These are phyloP conservation scores for cattle (Bos taurus) DNA, from an alignment of 2,113 vertebrate species.

Conservation along the genomic window DNA sequence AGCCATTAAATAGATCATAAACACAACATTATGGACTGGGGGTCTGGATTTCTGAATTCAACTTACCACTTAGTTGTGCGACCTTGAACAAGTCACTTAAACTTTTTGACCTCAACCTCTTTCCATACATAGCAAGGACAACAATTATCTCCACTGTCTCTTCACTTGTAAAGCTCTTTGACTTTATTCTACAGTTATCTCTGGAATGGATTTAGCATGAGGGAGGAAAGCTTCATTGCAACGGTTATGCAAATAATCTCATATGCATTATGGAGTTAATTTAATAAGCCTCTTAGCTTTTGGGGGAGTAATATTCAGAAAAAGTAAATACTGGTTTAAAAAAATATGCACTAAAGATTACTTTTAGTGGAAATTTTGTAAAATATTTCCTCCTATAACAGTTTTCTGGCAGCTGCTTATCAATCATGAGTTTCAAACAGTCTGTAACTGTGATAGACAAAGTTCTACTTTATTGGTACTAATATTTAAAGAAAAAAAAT, in stretches of 20 bases:
- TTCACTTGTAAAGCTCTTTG: slow-evolving; percentile 25
- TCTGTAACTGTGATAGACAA: neutral
- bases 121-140: slow-evolving; percentile 15
- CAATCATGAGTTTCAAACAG: neutral
- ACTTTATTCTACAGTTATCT: slow-evolving; percentile 53
- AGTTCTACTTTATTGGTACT: neutral
- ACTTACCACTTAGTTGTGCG: neutral
- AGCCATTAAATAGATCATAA: slow-evolving; percentile 48
- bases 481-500: neutral
- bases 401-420: neutral
- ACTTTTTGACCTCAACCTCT: slow-evolving; percentile 39
- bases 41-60: neutral
- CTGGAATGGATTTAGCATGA: slow-evolving; percentile 51
- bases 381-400: neutral
- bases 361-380: slow-evolving; percentile 1
- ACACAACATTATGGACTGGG: neutral
- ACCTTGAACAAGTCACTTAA: slow-evolving; percentile 58
- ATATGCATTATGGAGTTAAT: slow-evolving; percentile 61
- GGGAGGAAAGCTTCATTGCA: slow-evolving; percentile 27
- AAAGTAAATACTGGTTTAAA: slow-evolving; percentile 58
- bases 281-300: slow-evolving; percentile 61
- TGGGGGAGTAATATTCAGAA: neutral
- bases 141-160: neutral
- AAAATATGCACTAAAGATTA: slow-evolving; percentile 7
- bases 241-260: slow-evolving; percentile 58